phyloP scores from a whole-genome alignment of 2,888 invertebrate genomes.

The Amiota communis region DNA sequence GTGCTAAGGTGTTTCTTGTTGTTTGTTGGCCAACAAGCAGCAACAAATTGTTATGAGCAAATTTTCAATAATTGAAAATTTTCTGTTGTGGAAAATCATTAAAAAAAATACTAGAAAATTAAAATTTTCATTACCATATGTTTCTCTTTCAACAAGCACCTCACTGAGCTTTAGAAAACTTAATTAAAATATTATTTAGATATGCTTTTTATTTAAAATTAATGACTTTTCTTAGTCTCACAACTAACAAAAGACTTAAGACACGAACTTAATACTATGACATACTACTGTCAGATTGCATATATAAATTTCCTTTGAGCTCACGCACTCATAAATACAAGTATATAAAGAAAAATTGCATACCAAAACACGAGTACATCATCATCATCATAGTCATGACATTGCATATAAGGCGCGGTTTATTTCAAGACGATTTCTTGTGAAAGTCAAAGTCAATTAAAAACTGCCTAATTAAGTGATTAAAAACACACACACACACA shows the following conservation, averaged over 20 bases:
- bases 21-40: not conserved
- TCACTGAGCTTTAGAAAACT: no score
- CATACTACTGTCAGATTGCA: no score
- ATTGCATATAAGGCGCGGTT: no score
- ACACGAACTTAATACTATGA: conserved; percentile 54
- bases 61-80: not conserved
- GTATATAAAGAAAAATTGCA: no score
- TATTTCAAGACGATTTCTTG: not conserved
- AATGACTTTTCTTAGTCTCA: conserved; percentile 44
- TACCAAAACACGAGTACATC: no score
- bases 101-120: not conserved
- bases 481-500: conserved; percentile 57
- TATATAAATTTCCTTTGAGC: no score
- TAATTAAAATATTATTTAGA: no score
- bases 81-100: not conserved
- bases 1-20: not conserved
- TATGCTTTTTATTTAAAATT: conserved; percentile 42
- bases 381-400: no score
- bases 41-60: conserved; percentile 1
- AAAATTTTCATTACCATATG: no score
- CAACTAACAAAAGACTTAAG: conserved; percentile 59
- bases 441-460: conserved; percentile 52
- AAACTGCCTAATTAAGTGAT: conserved; percentile 64
- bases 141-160: no score
- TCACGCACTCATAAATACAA: no score